Conservation (phyloP, 2,888 invertebrate species). For the Epinotia nisella region DNA sequence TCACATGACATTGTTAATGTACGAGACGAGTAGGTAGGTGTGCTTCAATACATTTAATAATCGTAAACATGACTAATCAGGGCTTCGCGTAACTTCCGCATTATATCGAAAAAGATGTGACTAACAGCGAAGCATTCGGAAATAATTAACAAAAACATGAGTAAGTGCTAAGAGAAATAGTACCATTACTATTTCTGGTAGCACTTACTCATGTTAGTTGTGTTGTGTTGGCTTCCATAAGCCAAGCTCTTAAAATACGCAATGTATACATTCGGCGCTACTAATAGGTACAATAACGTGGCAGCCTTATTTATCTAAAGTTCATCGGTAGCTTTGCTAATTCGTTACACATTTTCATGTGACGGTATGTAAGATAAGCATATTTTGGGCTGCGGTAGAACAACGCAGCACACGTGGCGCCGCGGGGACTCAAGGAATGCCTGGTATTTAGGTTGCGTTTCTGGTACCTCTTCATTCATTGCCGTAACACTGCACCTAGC, state of each 20-base stretch:
- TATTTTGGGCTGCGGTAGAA: slow-evolving; percentile 75
- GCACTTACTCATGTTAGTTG: no score
- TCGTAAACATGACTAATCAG: slow-evolving; percentile 48
- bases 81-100: slow-evolving; percentile 44
- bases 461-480: slow-evolving; percentile 83
- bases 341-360: slow-evolving; percentile 69
- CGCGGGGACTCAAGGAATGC: slow-evolving; percentile 76
- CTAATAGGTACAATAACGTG: slow-evolving; percentile 37
- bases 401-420: slow-evolving; percentile 78
- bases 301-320: slow-evolving; percentile 42
- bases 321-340: slow-evolving; percentile 63
- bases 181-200: no score
- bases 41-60: slow-evolving; percentile 35
- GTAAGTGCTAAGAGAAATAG: slow-evolving; percentile 16
- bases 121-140: slow-evolving; percentile 43
- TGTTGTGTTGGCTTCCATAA: no score
- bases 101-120: slow-evolving; percentile 43
- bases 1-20: slow-evolving; percentile 48
- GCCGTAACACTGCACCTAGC: slow-evolving; percentile 79
- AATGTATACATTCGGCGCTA: not conserved
- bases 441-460: slow-evolving; percentile 83
- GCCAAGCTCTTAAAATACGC: slow-evolving; percentile 1
- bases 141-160: slow-evolving; percentile 36
- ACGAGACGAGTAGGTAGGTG: slow-evolving; percentile 33
- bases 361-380: slow-evolving; percentile 72